These are phyloP conservation scores for Acyrthosiphon pisum DNA, from an alignment of 1,140 invertebrate genomes.

Conservation along the genomic window DNA sequence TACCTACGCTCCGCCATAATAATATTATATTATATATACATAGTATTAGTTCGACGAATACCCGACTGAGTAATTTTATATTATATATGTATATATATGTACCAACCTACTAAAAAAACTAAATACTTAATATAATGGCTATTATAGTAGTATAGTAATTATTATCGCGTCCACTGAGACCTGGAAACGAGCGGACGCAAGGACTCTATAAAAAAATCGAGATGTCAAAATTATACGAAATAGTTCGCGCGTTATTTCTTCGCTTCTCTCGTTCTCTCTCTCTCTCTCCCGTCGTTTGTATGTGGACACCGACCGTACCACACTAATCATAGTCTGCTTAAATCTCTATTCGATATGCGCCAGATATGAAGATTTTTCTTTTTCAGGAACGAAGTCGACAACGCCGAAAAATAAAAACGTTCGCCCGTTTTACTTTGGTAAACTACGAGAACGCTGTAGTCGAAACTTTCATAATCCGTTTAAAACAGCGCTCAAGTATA, in stretches of 20 bases:
- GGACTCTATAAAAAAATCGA: neutral
- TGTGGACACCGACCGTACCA: neutral
- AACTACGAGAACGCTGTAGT: neutral
- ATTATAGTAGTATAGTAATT: neutral
- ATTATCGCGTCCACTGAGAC: neutral
- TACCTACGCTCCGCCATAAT: neutral
- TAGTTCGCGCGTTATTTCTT: no score
- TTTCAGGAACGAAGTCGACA: neutral
- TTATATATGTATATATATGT: neutral
- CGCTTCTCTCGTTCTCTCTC: no score
- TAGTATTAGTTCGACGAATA: neutral
- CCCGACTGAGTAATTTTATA: neutral
- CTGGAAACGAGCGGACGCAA: neutral
- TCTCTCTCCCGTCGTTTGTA: no score
- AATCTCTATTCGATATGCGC: neutral
- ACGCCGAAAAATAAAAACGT: no score
- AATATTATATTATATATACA: constrained; percentile 7
- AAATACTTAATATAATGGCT: neutral
- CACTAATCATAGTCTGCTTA: neutral
- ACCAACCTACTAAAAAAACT: neutral
- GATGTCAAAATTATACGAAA: neutral
- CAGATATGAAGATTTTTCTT: neutral
- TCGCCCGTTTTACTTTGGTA: neutral
- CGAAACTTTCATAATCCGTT: neutral
- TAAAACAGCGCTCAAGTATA: neutral